A percentile compares a stretch with the other conserved stretches of the same genome.
Evolutionary conservation across 2,797 vertebrate genomes (phyloP).

Genomic region (Miichthys miiuy): DNA sequence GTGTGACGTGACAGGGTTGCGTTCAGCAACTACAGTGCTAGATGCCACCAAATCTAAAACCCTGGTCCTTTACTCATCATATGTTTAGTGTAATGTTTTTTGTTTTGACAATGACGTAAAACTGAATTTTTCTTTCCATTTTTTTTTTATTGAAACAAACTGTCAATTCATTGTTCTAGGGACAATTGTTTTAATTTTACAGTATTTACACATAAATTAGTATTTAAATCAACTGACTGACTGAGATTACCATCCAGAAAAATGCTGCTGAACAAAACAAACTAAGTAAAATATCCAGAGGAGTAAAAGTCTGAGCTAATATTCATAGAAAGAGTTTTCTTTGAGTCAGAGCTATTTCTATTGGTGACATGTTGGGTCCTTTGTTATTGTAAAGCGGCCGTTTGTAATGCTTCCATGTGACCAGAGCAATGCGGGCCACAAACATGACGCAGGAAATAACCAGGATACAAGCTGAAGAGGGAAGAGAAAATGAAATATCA

Average conservation of each 20-base stretch:
- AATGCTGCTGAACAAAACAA: neutral
- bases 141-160: constrained; percentile 5
- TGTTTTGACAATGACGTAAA: neutral
- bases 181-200: neutral
- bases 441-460: constrained; percentile 59
- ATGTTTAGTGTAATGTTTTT: neutral
- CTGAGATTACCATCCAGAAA: neutral
- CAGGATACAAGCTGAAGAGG: constrained; percentile 66
- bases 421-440: constrained; percentile 52
- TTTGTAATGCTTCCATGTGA: constrained; percentile 73
- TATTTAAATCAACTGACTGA: neutral
- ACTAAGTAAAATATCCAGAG: neutral
- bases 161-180: neutral
- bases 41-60: no score
- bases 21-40: no score
- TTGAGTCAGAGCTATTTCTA: constrained; percentile 76
- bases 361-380: constrained; percentile 60
- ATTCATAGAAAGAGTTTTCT: constrained; percentile 66
- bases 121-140: neutral
- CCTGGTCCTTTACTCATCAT: no score
- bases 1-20: no score
- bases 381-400: constrained; percentile 67
- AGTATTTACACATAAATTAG: neutral
- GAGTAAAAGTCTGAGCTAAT: neutral
- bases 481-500: constrained; percentile 13